Percentiles rank a stretch among this genome's conserved stretches.
Conservation (phyloP, 2,113 vertebrate genomes). For the Clarias batrachus region DNA sequence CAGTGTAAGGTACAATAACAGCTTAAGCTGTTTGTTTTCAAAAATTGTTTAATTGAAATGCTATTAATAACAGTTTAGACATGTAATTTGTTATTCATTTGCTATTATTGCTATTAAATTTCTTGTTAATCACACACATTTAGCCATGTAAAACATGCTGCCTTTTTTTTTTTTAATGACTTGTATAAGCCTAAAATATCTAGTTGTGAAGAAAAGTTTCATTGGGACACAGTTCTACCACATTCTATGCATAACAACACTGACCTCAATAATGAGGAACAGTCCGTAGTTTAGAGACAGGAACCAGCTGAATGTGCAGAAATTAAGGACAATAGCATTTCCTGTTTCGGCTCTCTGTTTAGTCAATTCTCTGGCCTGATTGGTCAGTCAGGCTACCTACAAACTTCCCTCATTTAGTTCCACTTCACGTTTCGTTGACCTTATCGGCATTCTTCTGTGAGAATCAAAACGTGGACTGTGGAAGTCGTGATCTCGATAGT, state of each 20-base stretch:
- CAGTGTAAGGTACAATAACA: too few species aligned
- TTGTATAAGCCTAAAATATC: background rate
- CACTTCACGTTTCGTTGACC: constrained; percentile 11
- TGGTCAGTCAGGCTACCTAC: background rate
- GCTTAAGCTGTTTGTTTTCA: too few species aligned
- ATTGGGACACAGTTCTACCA: background rate
- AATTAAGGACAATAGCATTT: constrained; percentile 33
- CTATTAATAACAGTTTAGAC: too few species aligned
- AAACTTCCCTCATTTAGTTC: constrained; percentile 8
- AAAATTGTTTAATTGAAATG: too few species aligned
- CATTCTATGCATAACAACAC: background rate
- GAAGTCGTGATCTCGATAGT: background rate
- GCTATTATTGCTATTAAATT: too few species aligned
- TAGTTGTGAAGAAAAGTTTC: background rate
- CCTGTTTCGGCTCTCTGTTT: constrained; percentile 29
- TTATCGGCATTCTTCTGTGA: background rate
- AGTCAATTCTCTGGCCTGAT: background rate
- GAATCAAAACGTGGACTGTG: background rate
- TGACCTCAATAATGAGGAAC: constrained; percentile 23
- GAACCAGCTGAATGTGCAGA: constrained; percentile 15
- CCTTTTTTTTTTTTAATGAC: background rate
- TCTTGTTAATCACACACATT: background rate
- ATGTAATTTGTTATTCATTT: too few species aligned
- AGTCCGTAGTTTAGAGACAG: background rate
- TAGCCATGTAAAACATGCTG: background rate